phyloP scores from a whole-genome alignment of 2,797 vertebrate genomes.

The Sarcophilus harrisii region DNA sequence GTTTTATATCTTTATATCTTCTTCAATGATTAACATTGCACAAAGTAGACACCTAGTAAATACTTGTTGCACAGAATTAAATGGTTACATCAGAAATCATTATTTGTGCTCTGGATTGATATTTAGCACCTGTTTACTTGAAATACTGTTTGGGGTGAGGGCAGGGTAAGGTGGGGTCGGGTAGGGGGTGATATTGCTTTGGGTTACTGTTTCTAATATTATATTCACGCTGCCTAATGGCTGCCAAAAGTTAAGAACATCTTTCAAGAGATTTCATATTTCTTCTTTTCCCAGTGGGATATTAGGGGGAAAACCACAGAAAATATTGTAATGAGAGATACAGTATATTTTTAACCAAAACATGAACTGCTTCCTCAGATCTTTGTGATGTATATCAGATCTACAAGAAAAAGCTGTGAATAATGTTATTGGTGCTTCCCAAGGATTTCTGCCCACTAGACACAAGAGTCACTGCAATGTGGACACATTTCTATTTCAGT shows the following conservation, averaged over 20 bases:
- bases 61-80: too few species aligned
- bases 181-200: background rate
- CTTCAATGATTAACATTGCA: too few species aligned
- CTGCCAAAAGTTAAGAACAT: background rate
- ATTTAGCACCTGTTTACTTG: too few species aligned
- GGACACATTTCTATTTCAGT: background rate
- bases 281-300: background rate
- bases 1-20: too few species aligned
- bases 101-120: too few species aligned
- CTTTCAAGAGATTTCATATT: slow-evolving; percentile 23
- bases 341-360: background rate
- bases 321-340: background rate
- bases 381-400: background rate
- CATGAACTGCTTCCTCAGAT: background rate
- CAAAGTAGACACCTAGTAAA: too few species aligned
- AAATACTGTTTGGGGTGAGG: background rate
- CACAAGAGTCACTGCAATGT: background rate
- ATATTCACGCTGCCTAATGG: background rate
- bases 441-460: background rate
- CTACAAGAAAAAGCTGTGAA: background rate
- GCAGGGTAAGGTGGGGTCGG: background rate
- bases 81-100: too few species aligned
- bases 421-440: background rate
- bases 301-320: background rate
- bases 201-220: background rate